phyloP scores from a whole-genome alignment of 2,797 vertebrate species.

The Molossus molossus region DNA sequence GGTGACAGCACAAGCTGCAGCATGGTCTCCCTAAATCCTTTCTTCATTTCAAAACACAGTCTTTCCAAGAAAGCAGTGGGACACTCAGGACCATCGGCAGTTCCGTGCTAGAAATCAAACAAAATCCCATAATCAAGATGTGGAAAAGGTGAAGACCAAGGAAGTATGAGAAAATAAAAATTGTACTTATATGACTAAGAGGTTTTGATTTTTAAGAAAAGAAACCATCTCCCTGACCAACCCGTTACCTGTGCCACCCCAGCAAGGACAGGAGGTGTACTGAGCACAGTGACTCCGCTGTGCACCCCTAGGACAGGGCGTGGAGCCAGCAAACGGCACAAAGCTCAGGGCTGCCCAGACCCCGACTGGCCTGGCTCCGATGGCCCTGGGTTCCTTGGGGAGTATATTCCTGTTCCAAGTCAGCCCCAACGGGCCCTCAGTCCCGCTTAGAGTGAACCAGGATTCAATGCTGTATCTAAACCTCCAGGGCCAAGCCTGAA shows the following conservation, averaged over 20 bases:
- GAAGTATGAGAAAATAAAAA: constrained; percentile 3
- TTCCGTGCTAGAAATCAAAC: constrained; percentile 93
- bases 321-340: background rate
- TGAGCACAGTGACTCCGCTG: background rate
- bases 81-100: constrained; percentile 96
- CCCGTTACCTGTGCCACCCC: background rate
- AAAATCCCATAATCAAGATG: constrained; percentile 32
- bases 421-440: background rate
- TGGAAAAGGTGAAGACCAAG: background rate
- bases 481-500: background rate
- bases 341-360: background rate
- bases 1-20: constrained; percentile 97
- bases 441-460: background rate
- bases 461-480: background rate
- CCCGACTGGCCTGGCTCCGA: background rate
- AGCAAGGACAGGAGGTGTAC: background rate
- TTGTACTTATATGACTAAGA: constrained; percentile 29
- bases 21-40: constrained; percentile 97
- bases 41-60: constrained; percentile 99
- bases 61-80: constrained; percentile 97
- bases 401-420: background rate
- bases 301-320: too few species aligned
- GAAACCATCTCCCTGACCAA: constrained; percentile 6
- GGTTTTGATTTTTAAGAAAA: background rate
- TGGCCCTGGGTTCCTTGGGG: background rate